These are phyloP conservation scores for Caretta caretta DNA, from an alignment of 2,113 vertebrate species.

Conservation along the genomic window DNA sequence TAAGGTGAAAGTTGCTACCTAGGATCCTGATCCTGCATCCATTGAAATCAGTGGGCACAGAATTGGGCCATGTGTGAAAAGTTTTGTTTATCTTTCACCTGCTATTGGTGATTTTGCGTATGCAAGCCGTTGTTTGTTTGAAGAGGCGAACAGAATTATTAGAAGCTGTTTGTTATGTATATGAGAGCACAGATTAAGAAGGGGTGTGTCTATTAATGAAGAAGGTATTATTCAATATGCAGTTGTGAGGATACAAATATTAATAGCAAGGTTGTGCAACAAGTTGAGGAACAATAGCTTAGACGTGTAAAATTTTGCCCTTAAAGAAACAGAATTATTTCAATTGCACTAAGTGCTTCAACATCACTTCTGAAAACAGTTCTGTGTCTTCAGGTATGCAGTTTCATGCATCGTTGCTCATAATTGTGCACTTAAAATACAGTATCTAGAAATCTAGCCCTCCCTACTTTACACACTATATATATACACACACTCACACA, in stretches of 20 bases:
- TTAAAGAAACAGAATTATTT: neutral
- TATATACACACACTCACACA: no score
- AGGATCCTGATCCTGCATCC: neutral
- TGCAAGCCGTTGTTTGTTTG: neutral
- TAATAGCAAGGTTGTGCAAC: neutral
- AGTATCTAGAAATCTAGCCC: neutral
- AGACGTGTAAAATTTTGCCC: fast-evolving
- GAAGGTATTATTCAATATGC: neutral
- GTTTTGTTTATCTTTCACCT: neutral
- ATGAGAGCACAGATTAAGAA: neutral
- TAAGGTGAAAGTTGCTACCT: neutral
- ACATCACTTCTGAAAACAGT: neutral
- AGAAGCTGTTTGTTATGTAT: neutral
- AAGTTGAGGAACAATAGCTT: neutral
- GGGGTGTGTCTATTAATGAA: neutral
- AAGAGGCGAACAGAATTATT: neutral
- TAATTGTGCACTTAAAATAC: neutral
- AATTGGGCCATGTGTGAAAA: neutral
- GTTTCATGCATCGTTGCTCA: neutral
- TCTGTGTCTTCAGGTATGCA: neutral
- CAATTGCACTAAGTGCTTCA: neutral
- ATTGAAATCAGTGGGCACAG: neutral
- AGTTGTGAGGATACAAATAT: neutral
- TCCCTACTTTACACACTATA: neutral
- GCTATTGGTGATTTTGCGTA: neutral